Evolutionary conservation across 2,888 invertebrate species (phyloP).

Genomic region (Alsophila aescularia): DNA sequence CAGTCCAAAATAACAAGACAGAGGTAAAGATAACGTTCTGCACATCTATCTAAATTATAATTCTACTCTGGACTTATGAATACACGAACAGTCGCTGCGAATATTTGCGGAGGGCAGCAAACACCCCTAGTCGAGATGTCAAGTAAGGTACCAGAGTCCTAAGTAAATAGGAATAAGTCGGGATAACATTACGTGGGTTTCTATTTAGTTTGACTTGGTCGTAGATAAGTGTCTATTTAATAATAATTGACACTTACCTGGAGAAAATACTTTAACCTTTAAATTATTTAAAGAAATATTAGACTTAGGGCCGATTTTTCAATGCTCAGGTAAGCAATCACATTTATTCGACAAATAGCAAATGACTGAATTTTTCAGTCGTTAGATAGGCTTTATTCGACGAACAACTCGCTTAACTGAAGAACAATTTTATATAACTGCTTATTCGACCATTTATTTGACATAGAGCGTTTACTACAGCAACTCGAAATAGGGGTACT

Average conservation of each 20-base stretch:
- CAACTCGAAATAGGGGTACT: too few species aligned
- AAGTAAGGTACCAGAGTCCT: background rate
- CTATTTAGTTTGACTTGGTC: background rate
- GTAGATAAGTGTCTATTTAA: background rate
- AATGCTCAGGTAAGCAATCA: too few species aligned
- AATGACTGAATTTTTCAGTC: too few species aligned
- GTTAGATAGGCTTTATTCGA: too few species aligned
- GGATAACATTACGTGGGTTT: background rate
- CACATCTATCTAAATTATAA: background rate
- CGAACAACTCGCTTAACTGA: too few species aligned
- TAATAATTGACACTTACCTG: background rate
- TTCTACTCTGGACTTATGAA: background rate
- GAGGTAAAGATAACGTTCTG: background rate
- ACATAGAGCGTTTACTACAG: too few species aligned
- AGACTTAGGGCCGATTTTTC: too few species aligned
- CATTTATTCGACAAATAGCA: too few species aligned
- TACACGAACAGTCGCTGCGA: background rate
- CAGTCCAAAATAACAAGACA: background rate
- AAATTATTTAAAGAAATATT: too few species aligned
- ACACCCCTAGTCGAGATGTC: background rate
- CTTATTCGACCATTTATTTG: too few species aligned
- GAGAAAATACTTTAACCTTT: too few species aligned
- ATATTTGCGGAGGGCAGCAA: constrained; percentile 1
- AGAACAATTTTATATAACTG: too few species aligned
- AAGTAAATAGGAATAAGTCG: constrained; percentile 1